Evolutionary conservation across 92 coral and sea anemone species (phyloP).

Genomic region (Palythoa grandiflora): DNA sequence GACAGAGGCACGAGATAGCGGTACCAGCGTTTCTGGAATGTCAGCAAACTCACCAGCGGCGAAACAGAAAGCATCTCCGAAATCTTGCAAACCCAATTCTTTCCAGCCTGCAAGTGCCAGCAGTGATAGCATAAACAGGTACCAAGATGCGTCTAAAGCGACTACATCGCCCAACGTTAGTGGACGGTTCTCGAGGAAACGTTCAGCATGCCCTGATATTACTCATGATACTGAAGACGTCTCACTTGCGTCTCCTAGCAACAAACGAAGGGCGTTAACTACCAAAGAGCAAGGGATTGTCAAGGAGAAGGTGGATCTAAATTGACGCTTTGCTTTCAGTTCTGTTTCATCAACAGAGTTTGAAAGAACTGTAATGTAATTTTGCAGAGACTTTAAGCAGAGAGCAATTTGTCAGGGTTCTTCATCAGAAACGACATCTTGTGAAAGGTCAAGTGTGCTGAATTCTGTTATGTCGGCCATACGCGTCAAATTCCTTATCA

Average conservation of each 20-base stretch:
- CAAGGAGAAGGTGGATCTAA: background rate
- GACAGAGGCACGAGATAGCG: background rate
- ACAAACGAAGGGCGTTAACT: background rate
- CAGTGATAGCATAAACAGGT: background rate
- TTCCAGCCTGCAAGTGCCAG: background rate
- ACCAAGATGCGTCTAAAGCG: background rate
- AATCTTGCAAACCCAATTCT: background rate
- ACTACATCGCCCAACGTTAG: background rate
- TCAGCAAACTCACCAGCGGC: background rate
- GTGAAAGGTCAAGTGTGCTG: too few relatives aligned
- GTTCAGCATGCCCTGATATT: background rate
- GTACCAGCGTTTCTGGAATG: background rate
- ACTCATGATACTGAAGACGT: background rate
- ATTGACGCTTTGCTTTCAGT: background rate
- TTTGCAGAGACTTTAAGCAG: too few relatives aligned
- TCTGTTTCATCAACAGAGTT: background rate
- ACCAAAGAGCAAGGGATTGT: background rate
- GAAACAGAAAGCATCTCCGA: background rate
- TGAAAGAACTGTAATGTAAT: background rate
- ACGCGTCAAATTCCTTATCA: too few relatives aligned
- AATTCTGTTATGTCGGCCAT: too few relatives aligned
- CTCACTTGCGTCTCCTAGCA: background rate
- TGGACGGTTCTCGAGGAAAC: background rate
- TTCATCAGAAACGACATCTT: too few relatives aligned
- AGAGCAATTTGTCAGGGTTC: too few relatives aligned